These are phyloP conservation scores for Hydrolagus colliei DNA, from an alignment of 2,797 vertebrate species.

Conservation along the genomic window DNA sequence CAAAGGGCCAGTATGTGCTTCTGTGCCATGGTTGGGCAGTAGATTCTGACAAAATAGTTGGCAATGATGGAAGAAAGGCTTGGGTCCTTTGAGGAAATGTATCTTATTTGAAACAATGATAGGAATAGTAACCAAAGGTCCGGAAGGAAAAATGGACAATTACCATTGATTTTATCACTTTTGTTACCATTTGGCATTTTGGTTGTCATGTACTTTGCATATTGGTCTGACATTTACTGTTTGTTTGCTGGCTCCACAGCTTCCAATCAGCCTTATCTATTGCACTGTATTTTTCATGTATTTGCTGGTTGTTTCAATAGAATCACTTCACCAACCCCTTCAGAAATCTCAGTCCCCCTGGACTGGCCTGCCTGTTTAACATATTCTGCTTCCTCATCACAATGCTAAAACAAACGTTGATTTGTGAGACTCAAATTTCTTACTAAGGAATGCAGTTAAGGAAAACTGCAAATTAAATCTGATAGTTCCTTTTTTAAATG, in stretches of 20 bases:
- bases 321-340: no score
- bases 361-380: no score
- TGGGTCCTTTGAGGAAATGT: slow-evolving; percentile 20
- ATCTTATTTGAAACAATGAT: background rate
- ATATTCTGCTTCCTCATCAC: no score
- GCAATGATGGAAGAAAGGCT: slow-evolving; percentile 5
- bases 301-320: no score
- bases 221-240: background rate
- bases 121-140: slow-evolving; percentile 7
- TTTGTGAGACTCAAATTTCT: no score
- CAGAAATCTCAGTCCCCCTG: no score
- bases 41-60: slow-evolving; percentile 8
- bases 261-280: slow-evolving; percentile 5
- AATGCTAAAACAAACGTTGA: no score
- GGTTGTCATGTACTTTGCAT: slow-evolving; percentile 7
- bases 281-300: background rate
- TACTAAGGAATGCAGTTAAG: no score
- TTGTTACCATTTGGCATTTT: slow-evolving; percentile 16
- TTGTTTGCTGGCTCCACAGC: background rate
- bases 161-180: slow-evolving; percentile 18
- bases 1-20: slow-evolving; percentile 6
- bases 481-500: no score
- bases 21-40: background rate
- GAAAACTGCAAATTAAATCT: no score
- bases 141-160: background rate